phyloP scores from a whole-genome alignment of 2,888 invertebrate species.

The Drosophila monieri region DNA sequence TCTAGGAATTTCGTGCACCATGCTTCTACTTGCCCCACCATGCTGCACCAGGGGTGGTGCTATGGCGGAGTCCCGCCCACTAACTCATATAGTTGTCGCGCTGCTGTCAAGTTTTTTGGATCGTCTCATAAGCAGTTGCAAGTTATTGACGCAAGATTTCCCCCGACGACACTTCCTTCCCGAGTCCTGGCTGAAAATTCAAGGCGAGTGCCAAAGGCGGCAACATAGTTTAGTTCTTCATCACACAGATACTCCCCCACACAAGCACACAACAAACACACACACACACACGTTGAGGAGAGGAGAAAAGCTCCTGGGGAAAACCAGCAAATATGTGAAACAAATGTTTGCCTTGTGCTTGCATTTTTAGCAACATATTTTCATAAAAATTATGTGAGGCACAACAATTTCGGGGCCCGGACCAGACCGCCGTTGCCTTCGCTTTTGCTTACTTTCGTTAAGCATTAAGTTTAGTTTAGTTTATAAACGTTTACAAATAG shows the following conservation, averaged over 20 bases:
- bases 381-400: slow-evolving; percentile 65
- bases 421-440: slow-evolving; percentile 27
- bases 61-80: neutral
- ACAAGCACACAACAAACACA: neutral
- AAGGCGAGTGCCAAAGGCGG: slow-evolving; percentile 57
- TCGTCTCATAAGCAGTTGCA: slow-evolving; percentile 75
- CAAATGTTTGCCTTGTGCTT: slow-evolving; percentile 73
- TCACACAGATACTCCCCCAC: slow-evolving; percentile 18
- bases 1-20: slow-evolving; percentile 30
- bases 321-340: slow-evolving; percentile 55
- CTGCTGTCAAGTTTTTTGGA: slow-evolving; percentile 37
- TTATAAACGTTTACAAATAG: slow-evolving; percentile 68
- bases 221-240: slow-evolving; percentile 54
- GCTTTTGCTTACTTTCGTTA: slow-evolving; percentile 54
- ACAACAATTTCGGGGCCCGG: slow-evolving; percentile 49
- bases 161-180: slow-evolving; percentile 46
- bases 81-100: slow-evolving; percentile 55
- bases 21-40: neutral
- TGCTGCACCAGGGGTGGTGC: slow-evolving; percentile 1
- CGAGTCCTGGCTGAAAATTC: slow-evolving; percentile 34
- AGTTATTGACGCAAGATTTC: slow-evolving; percentile 76
- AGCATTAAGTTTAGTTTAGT: slow-evolving; percentile 65
- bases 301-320: slow-evolving; percentile 1
- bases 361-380: slow-evolving; percentile 71
- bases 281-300: neutral